These are phyloP conservation scores for Anoplius nigerrimus DNA, from an alignment of 2,888 invertebrate genomes.

Conservation along the genomic window DNA sequence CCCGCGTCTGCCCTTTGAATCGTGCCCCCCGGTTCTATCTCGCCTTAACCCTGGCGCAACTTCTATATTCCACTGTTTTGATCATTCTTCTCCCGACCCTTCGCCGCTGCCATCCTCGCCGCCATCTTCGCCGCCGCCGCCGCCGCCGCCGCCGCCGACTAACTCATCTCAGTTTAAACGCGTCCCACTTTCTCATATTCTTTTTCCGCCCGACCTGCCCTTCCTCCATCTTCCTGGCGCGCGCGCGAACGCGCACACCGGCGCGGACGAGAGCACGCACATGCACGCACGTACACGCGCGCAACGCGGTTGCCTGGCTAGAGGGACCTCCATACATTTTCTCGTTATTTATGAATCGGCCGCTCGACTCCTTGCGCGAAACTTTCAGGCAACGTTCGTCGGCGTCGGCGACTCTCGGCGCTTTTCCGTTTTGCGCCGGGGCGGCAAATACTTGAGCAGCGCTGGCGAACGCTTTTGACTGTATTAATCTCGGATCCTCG, in stretches of 20 bases:
- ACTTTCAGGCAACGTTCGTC: not conserved
- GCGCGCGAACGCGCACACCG: no score
- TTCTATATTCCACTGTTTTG: constrained; percentile 5
- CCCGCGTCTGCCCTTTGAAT: constrained; percentile 60
- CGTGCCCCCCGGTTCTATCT: constrained; percentile 41
- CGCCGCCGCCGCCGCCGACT: not conserved
- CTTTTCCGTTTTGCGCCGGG: not conserved
- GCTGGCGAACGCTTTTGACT: no score
- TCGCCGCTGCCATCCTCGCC: not conserved
- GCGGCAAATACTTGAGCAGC: no score
- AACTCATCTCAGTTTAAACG: no score
- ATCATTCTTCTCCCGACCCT: not conserved
- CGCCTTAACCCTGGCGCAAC: constrained; percentile 22
- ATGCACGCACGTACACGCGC: no score
- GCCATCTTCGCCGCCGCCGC: no score
- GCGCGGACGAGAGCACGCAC: no score
- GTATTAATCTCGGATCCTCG: no score
- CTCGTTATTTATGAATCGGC: no score
- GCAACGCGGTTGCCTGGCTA: no score
- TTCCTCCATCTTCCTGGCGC: not conserved
- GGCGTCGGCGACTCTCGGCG: not conserved
- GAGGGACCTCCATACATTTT: no score
- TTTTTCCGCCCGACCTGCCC: not conserved
- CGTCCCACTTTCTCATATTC: not conserved
- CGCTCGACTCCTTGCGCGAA: no score